Evolutionary conservation across 2,888 invertebrate species (phyloP).

Genomic region (Phymatocera aterrima): DNA sequence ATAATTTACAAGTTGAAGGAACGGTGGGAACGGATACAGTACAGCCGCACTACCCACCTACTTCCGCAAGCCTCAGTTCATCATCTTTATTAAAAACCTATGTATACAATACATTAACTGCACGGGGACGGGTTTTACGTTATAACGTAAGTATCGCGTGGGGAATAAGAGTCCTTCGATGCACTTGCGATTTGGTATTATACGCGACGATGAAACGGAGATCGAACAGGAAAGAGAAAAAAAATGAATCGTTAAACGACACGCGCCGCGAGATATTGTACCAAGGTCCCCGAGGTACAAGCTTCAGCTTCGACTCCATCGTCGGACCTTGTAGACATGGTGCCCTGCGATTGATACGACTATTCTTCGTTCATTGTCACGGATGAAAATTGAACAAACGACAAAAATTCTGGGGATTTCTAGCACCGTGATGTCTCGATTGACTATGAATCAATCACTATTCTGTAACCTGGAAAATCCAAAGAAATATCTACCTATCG

Average conservation of each 20-base stretch:
- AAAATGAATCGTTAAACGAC: constrained; percentile 36
- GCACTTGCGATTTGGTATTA: constrained; percentile 26
- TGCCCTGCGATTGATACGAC: background rate
- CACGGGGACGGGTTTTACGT: no score
- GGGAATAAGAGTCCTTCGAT: background rate
- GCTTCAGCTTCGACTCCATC: constrained; percentile 10
- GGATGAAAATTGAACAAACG: background rate
- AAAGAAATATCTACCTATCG: no score
- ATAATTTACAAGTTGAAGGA: background rate
- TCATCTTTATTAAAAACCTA: background rate
- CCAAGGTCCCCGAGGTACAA: constrained; percentile 34
- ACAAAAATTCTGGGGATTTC: background rate
- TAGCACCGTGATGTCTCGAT: no score
- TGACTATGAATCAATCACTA: no score
- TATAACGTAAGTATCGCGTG: background rate
- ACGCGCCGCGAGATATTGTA: constrained; percentile 40
- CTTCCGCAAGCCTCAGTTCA: background rate
- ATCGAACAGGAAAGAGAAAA: background rate
- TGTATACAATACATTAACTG: no score
- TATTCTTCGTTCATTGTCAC: background rate
- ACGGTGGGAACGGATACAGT: no score
- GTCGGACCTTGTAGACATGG: constrained; percentile 1
- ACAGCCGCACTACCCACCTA: background rate
- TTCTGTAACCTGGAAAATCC: no score
- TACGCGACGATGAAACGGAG: background rate